Percentiles rank a stretch among this genome's conserved stretches.
Evolutionary conservation across 1,140 invertebrate species (phyloP).

Genomic region (Muscidifurax raptorellus): DNA sequence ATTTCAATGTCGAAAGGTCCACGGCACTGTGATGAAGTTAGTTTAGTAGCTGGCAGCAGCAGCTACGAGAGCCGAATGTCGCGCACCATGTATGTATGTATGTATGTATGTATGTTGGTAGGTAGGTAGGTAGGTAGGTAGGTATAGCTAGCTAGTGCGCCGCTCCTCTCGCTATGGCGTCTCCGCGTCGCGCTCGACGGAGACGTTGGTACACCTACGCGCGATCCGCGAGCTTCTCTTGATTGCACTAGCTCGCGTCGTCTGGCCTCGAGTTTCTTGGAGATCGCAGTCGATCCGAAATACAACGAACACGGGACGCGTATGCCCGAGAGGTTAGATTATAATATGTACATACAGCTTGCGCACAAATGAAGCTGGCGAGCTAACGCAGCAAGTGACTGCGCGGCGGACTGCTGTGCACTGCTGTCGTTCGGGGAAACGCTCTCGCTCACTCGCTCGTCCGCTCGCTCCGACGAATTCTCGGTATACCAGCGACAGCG

Average conservation of each 20-base stretch:
- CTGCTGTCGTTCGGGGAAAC: conserved; percentile 27
- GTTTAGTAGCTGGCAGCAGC: background rate
- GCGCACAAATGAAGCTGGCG: background rate
- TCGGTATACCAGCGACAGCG: conserved; percentile 20
- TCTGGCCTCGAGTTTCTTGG: background rate
- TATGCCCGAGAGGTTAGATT: background rate
- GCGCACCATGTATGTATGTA: background rate
- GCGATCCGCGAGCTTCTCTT: background rate
- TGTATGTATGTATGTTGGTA: too few relatives aligned
- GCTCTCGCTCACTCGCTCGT: background rate
- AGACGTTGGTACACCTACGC: background rate
- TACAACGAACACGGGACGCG: background rate
- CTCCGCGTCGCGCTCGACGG: background rate
- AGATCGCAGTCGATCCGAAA: background rate
- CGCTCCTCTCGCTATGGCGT: background rate
- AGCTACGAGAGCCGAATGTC: conserved; percentile 1
- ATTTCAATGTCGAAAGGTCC: too few relatives aligned
- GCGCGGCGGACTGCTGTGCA: background rate
- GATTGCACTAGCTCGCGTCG: background rate
- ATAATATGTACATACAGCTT: background rate
- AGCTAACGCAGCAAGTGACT: background rate
- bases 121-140: too few relatives aligned
- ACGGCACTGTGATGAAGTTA: background rate
- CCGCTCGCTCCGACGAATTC: conserved; percentile 23
- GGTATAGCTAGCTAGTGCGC: background rate